These are phyloP conservation scores for Cephalopholis sonnerati DNA, from an alignment of 2,113 vertebrate genomes.

Conservation along the genomic window DNA sequence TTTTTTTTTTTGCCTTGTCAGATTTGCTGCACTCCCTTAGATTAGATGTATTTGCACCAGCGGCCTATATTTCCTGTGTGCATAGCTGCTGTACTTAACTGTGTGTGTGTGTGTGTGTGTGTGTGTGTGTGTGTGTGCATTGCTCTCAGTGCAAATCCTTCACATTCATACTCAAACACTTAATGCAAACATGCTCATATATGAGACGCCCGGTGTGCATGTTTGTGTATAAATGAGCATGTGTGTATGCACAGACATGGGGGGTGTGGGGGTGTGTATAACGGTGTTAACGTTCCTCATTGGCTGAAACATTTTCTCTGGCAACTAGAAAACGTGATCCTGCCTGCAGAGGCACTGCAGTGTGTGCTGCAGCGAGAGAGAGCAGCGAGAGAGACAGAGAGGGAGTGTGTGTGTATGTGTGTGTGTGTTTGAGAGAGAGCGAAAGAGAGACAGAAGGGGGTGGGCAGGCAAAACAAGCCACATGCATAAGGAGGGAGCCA, in stretches of 20 bases:
- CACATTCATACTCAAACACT: background rate
- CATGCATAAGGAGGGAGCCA: constrained; percentile 74
- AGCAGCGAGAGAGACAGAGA: constrained; percentile 55
- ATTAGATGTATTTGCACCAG: constrained; percentile 54
- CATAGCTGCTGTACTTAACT: constrained; percentile 35
- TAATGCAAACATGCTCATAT: constrained; percentile 13
- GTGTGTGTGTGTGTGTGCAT: constrained; percentile 46
- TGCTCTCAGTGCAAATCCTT: constrained; percentile 23
- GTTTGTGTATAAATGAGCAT: constrained; percentile 4
- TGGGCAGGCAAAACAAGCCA: constrained; percentile 63
- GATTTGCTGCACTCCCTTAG: constrained; percentile 28
- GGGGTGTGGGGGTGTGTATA: constrained; percentile 19
- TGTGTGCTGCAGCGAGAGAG: constrained; percentile 81
- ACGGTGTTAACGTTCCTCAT: constrained; percentile 62
- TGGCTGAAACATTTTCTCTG: constrained; percentile 81
- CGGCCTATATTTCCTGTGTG: constrained; percentile 59
- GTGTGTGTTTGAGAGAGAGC: constrained; percentile 31
- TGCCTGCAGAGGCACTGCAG: constrained; percentile 88
- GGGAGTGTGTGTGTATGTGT: constrained; percentile 35
- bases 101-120: constrained; percentile 48
- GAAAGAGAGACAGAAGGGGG: constrained; percentile 34
- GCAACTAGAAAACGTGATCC: constrained; percentile 79
- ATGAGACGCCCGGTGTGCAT: constrained; percentile 39
- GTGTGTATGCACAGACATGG: constrained; percentile 11
- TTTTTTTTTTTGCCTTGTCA: constrained; percentile 50